Evolutionary conservation across 2,113 vertebrate genomes (phyloP).

Genomic region (Gallinago media): DNA sequence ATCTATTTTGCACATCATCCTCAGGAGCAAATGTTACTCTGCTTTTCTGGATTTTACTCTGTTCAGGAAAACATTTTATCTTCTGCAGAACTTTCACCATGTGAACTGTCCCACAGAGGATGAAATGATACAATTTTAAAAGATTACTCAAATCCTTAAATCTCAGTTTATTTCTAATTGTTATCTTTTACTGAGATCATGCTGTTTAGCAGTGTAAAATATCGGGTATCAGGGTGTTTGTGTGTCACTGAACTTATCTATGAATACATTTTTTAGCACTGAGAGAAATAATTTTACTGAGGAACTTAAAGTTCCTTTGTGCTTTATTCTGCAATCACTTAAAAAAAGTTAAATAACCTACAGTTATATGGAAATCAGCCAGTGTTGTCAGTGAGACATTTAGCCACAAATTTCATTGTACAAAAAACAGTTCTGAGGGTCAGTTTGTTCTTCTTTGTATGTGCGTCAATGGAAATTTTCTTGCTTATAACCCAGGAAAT

Average conservation of each 20-base stretch:
- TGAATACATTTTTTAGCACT: background rate
- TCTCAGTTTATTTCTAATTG: background rate
- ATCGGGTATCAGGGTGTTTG: fast-evolving
- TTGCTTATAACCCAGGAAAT: background rate
- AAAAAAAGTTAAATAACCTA: background rate
- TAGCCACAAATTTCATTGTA: background rate
- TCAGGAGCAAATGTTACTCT: background rate
- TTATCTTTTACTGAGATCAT: background rate
- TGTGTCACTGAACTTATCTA: background rate
- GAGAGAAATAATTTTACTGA: background rate
- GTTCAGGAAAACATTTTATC: background rate
- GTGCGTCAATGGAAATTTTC: background rate
- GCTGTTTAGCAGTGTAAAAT: background rate
- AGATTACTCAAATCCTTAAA: background rate
- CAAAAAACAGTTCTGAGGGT: background rate
- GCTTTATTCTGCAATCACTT: background rate
- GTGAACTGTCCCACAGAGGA: background rate
- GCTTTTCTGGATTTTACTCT: too few species aligned
- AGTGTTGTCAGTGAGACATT: background rate
- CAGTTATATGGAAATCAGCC: background rate
- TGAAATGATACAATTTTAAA: background rate
- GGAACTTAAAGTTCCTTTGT: background rate
- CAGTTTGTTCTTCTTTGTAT: background rate
- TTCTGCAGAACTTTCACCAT: background rate
- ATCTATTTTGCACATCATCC: background rate